Conservation (phyloP, 53 echinoderm and acorn worm genomes). For the Crossaster papposus region DNA sequence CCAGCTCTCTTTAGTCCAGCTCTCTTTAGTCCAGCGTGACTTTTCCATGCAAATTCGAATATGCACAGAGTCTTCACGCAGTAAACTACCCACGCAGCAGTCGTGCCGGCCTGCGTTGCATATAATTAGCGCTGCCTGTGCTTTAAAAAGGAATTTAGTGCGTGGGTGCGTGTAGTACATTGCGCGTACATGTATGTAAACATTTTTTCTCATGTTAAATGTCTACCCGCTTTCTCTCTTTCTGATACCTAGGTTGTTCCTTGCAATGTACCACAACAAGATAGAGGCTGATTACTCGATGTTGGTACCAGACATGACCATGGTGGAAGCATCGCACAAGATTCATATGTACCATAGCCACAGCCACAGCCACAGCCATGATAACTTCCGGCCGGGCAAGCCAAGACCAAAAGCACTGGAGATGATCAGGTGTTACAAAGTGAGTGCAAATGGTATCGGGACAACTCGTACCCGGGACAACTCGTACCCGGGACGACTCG, state of each 20-base stretch:
- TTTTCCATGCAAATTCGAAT: no score
- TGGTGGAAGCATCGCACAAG: conserved; percentile 21
- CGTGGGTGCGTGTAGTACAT: no score
- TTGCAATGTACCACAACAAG: not conserved
- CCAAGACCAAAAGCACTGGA: conserved; percentile 33
- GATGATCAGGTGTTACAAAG: conserved; percentile 13
- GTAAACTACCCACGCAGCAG: no score
- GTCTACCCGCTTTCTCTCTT: not conserved
- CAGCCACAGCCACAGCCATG: not conserved
- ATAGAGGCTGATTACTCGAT: conserved; percentile 4
- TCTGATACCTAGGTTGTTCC: not conserved
- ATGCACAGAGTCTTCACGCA: no score
- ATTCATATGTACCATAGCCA: not conserved
- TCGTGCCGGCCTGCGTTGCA: no score
- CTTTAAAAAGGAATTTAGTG: no score
- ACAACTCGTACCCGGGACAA: no score
- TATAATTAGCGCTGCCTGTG: no score
- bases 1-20: no score
- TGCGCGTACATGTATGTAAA: no score
- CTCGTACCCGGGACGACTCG: no score
- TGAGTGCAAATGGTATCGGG: not conserved
- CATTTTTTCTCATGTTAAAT: not conserved
- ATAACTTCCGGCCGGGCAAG: conserved; percentile 40
- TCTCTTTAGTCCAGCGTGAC: no score
- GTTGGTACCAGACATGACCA: conserved; percentile 34